Conservation (phyloP, 2,888 invertebrate species). For the Cryptus viduatorius region DNA sequence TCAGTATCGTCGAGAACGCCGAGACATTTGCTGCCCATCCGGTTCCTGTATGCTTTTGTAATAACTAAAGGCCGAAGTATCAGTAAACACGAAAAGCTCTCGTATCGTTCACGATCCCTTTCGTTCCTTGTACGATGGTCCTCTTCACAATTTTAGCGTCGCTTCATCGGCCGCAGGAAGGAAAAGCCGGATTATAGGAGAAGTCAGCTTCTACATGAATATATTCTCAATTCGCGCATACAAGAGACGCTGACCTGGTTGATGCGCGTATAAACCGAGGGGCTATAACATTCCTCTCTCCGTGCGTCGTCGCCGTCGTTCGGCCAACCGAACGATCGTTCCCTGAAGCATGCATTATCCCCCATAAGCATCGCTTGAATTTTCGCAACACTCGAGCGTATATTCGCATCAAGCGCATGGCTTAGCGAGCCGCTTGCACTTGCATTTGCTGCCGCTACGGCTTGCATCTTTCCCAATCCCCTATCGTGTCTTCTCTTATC, state of each 20-base stretch:
- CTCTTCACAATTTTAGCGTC: conserved; percentile 4
- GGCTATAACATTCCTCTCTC: conserved; percentile 9
- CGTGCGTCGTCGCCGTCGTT: conserved; percentile 21
- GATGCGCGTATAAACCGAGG: not conserved
- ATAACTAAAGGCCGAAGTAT: conserved; percentile 2
- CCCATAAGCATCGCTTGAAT: conserved; percentile 26
- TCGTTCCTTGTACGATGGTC: conserved; percentile 27
- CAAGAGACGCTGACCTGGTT: not conserved
- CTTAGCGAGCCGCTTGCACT: not conserved
- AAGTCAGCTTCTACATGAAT: not conserved
- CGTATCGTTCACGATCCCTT: conserved; percentile 19
- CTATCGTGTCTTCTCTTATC: not conserved
- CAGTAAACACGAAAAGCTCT: conserved; percentile 24
- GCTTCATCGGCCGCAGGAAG: not conserved
- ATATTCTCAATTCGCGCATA: not conserved
- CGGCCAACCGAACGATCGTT: conserved; percentile 29
- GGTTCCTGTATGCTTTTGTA: conserved; percentile 7
- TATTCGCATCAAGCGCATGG: not conserved
- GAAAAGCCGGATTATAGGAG: not conserved
- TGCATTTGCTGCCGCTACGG: not conserved
- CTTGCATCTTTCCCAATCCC: not conserved
- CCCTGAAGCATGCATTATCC: conserved; percentile 34
- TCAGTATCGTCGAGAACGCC: too few relatives aligned
- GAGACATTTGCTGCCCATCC: too few relatives aligned
- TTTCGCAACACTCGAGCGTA: conserved; percentile 19